phyloP scores from a whole-genome alignment of 2,113 vertebrate species.

The Pterocles gutturalis region DNA sequence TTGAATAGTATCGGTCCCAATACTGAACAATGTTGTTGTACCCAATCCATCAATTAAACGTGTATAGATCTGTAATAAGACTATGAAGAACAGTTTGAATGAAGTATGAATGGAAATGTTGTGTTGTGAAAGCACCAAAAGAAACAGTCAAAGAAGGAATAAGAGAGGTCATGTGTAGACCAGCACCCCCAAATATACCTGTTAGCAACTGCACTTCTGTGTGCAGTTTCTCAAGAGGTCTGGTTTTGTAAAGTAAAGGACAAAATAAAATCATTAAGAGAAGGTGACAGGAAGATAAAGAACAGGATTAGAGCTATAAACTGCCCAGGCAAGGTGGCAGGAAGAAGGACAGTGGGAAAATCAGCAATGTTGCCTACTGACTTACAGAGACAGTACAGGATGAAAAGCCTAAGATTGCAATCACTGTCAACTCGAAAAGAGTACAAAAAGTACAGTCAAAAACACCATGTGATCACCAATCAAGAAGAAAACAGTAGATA shows the following conservation, averaged over 20 bases:
- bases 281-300: neutral
- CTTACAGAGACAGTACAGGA: neutral
- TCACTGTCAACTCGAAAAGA: neutral
- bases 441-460: constrained; percentile 6
- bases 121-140: neutral
- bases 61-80: neutral
- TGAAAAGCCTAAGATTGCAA: constrained; percentile 43
- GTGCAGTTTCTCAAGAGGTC: neutral
- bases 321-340: neutral
- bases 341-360: neutral
- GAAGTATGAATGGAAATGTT: neutral
- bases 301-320: neutral
- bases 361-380: neutral
- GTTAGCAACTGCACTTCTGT: neutral
- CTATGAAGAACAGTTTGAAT: neutral
- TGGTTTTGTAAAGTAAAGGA: neutral
- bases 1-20: too few species aligned
- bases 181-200: neutral
- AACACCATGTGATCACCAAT: neutral
- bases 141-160: neutral
- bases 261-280: neutral
- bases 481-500: neutral
- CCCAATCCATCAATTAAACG: neutral
- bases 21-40: neutral
- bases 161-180: neutral